These are phyloP conservation scores for Menidia beryllina DNA, from an alignment of 2,113 vertebrate species.

Conservation along the genomic window DNA sequence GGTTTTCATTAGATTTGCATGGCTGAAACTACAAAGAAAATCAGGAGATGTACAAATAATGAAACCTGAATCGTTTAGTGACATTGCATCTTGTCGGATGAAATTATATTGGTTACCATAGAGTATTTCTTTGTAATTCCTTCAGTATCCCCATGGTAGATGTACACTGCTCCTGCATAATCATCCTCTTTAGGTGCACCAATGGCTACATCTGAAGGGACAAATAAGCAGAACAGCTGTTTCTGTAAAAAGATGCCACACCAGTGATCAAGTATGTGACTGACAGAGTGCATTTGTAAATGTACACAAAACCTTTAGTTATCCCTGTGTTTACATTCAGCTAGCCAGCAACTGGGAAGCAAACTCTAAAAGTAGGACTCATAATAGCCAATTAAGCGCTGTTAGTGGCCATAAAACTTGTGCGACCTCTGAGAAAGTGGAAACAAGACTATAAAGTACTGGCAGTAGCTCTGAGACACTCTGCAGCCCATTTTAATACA, in stretches of 20 bases:
- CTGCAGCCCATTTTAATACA: conserved; percentile 48
- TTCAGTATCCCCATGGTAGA: conserved; percentile 90
- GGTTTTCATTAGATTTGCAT: too few species aligned
- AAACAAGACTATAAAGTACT: conserved; percentile 73
- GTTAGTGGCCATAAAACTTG: conserved; percentile 69
- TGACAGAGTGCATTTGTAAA: conserved; percentile 30
- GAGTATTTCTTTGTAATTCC: conserved; percentile 92
- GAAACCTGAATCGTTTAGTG: too few species aligned
- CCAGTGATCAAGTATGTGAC: conserved; percentile 7
- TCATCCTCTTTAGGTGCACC: conserved; percentile 95
- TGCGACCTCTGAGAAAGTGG: conserved; percentile 70
- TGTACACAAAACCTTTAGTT: conserved; percentile 42
- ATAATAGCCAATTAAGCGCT: conserved; percentile 75
- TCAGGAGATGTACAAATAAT: too few species aligned
- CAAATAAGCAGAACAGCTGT: conserved; percentile 33
- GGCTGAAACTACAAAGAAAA: too few species aligned
- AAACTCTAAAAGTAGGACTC: conserved; percentile 62
- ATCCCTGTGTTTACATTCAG: conserved; percentile 55
- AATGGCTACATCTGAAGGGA: conserved; percentile 90
- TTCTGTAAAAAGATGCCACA: conserved; percentile 8
- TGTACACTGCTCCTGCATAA: conserved; percentile 91
- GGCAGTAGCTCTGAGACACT: conserved; percentile 59
- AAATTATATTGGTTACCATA: conserved; percentile 84
- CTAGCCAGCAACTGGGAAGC: conserved; percentile 49
- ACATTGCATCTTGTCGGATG: background rate